phyloP scores from a whole-genome alignment of 2,113 vertebrate species.

The Mungos mungo region DNA sequence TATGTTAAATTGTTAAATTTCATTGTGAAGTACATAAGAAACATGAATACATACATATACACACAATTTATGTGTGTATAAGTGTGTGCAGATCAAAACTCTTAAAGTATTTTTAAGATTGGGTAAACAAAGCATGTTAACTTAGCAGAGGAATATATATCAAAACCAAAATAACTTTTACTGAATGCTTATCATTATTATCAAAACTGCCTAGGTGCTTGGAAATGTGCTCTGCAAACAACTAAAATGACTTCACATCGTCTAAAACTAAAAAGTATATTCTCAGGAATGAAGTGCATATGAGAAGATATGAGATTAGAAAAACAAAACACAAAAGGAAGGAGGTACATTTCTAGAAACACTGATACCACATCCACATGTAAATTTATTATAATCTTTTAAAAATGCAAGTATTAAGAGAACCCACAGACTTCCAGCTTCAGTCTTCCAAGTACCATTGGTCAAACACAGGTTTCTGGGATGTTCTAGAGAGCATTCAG shows the following conservation, averaged over 20 bases:
- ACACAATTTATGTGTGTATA: background rate
- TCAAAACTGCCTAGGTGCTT: background rate
- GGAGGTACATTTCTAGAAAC: background rate
- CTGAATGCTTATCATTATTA: background rate
- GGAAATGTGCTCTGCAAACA: background rate
- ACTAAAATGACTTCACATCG: background rate
- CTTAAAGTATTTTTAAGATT: background rate
- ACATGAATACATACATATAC: background rate
- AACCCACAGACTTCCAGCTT: background rate
- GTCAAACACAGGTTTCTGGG: background rate
- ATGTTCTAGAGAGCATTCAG: background rate
- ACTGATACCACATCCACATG: background rate
- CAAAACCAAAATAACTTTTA: slow-evolving; percentile 4
- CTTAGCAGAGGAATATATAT: background rate
- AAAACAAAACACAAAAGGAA: background rate
- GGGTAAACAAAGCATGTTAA: background rate
- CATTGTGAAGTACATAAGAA: background rate
- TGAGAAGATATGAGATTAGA: background rate
- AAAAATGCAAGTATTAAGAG: background rate
- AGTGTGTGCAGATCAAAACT: background rate
- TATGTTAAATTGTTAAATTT: background rate
- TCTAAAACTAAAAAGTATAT: background rate
- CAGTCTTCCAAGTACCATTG: background rate
- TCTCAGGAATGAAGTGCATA: background rate
- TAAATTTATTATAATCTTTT: background rate